These are phyloP conservation scores for Hydropsyche tenuis DNA, from an alignment of 1,140 invertebrate species.

Conservation along the genomic window DNA sequence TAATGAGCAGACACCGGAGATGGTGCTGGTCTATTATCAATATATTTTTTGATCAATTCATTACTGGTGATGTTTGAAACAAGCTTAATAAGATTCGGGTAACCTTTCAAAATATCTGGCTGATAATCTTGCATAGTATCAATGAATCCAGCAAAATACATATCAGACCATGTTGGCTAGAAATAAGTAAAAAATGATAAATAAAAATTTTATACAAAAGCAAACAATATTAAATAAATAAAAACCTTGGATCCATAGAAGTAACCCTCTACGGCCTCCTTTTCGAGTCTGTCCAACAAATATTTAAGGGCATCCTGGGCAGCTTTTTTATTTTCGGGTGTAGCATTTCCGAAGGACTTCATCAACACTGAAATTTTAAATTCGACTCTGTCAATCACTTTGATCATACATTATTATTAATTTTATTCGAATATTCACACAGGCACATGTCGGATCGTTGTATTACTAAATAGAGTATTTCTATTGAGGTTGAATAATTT, in stretches of 20 bases:
- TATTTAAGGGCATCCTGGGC: not conserved
- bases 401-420: too few species aligned
- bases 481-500: too few species aligned
- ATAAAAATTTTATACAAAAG: too few species aligned
- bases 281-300: conserved; percentile 25
- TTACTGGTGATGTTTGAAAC: conserved; percentile 63
- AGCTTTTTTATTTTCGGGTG: conserved; percentile 33
- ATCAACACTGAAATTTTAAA: conserved; percentile 30
- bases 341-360: conserved; percentile 29
- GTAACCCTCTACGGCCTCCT: conserved; percentile 20
- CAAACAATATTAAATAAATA: not conserved
- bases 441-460: too few species aligned
- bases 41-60: conserved; percentile 70
- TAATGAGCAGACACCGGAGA: not conserved
- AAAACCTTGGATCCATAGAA: conserved; percentile 39
- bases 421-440: too few species aligned
- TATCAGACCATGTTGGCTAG: conserved; percentile 71
- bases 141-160: conserved; percentile 67
- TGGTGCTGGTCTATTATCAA: conserved; percentile 64
- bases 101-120: conserved; percentile 63
- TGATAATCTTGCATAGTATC: conserved; percentile 68
- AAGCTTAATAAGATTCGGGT: conserved; percentile 64
- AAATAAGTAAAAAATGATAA: conserved; percentile 39
- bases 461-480: too few species aligned
- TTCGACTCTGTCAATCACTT: conserved; percentile 23